phyloP scores from a whole-genome alignment of 1,140 invertebrate genomes.

The Lordiphosa clarofinis region DNA sequence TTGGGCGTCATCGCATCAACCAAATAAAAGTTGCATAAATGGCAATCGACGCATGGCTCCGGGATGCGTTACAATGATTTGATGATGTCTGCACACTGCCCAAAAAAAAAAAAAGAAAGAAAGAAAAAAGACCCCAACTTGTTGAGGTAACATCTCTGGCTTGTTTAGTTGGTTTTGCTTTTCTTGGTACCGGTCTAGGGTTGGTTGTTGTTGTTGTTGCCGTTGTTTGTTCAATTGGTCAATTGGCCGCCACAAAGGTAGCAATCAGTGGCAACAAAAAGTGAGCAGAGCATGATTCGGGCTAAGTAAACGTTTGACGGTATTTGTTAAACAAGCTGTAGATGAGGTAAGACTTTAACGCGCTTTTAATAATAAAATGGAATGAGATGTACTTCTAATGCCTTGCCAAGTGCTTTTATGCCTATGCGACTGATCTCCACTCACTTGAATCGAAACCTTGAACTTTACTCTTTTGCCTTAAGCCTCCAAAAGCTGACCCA shows the following conservation, averaged over 20 bases:
- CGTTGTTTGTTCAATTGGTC: constrained; percentile 4
- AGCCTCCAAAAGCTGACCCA: no score
- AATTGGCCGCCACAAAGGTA: constrained; percentile 7
- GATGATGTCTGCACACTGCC: constrained; percentile 10
- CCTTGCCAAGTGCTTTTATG: no score
- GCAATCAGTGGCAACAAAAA: constrained; percentile 12
- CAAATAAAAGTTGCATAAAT: constrained; percentile 33
- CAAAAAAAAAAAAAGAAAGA: constrained; percentile 6
- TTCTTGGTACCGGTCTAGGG: neutral
- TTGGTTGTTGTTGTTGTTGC: neutral
- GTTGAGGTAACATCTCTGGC: constrained; percentile 1
- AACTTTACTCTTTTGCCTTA: no score
- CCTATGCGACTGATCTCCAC: no score
- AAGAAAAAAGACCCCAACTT: neutral
- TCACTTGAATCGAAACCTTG: no score
- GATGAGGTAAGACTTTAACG: no score
- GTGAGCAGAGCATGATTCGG: neutral
- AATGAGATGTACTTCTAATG: no score
- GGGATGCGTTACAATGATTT: constrained; percentile 15
- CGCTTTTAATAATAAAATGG: no score
- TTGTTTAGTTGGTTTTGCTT: neutral
- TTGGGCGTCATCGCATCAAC: constrained; percentile 28
- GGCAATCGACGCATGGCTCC: constrained; percentile 5
- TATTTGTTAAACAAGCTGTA: no score
- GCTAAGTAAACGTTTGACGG: neutral